Base-by-base conservation (phyloP, 2,797 vertebrate species). In the Serranus cabrilla region DNA sequence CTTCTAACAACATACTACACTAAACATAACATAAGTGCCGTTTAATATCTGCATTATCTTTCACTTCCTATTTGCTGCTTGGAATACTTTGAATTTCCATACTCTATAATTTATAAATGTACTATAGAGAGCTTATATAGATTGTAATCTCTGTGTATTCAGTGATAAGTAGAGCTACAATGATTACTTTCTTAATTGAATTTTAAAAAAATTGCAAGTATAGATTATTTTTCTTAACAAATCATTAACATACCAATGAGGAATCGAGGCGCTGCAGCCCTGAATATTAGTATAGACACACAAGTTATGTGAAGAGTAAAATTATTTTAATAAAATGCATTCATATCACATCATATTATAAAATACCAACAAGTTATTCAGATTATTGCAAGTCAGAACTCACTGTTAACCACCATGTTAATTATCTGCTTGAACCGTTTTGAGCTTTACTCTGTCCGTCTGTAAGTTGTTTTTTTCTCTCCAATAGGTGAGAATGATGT, bases 401-500 rank as follows among this genome's bases (percentile, higher is more conserved):
- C 5, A 0, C 9, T 47, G 3, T 39, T 51, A 31, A 12, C 4
- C 11, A 11, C 46, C 11, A 17, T 43, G 14, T 18, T 9, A 43
- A 59, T 25, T 43, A 59, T 42, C 18, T 60, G 16, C 21, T 16
- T 43, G 7, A 31, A 47, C 37, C 4, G 27, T 27, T 23, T 6
- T 50, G 9, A 50, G 12, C 14, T 23, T 21, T 1, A 34, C 31
- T 7, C 21, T 14, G 14, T 17, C 3, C 49, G 12, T 4, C 16
- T 51, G 23, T 43, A 7, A 11, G 40, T 46, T 7, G 2, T 1
- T 34, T 23, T 61, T 62, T 52, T 68, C 23, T 46, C 11, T 56
- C 85, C 84, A 87, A 89, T 76, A 99, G 98, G 96, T 91, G 95
- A 95, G 84, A 94, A 95, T 84, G 94, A 93, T 54, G 92, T 95